Percentiles rank a stretch among this genome's conserved stretches.
phyloP scores from a whole-genome alignment of 2,888 invertebrate genomes.

The Athripsodes cinereus region DNA sequence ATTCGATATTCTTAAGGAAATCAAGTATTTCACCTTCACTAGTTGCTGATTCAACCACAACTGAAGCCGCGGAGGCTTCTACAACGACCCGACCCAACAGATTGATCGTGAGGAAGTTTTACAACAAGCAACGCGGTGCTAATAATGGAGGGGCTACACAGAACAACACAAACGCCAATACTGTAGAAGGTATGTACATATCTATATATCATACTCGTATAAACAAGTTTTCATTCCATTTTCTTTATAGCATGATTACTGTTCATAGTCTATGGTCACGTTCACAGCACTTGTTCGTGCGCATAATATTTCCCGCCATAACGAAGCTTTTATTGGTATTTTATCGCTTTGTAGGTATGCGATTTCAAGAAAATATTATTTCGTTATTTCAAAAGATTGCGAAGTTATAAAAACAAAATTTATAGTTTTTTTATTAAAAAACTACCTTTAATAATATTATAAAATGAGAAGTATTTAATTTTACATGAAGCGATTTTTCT shows the following conservation, averaged over 20 bases:
- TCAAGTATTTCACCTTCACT: slow-evolving; percentile 15
- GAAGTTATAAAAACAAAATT: no score
- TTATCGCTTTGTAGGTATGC: no score
- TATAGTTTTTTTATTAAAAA: no score
- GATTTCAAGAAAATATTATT: no score
- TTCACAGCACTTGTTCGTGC: slow-evolving; percentile 22
- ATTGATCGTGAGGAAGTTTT: slow-evolving; percentile 26
- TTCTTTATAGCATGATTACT: neutral
- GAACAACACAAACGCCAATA: neutral
- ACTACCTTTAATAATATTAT: no score
- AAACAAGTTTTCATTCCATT: slow-evolving; percentile 18
- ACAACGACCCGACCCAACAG: slow-evolving; percentile 20
- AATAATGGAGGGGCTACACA: neutral
- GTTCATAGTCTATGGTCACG: slow-evolving; percentile 24
- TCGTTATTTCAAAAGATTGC: no score
- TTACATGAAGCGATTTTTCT: no score
- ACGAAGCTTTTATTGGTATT: neutral
- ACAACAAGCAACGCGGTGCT: slow-evolving; percentile 14
- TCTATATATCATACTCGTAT: no score
- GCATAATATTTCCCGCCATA: slow-evolving; percentile 16
- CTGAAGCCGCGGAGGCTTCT: slow-evolving; percentile 15
- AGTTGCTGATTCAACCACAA: slow-evolving; percentile 12
- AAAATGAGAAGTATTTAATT: no score
- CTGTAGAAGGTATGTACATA: neutral
- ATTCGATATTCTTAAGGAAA: slow-evolving; percentile 5